These are phyloP conservation scores for Lepeophtheirus salmonis DNA, from an alignment of 1,140 invertebrate species.

Conservation along the genomic window DNA sequence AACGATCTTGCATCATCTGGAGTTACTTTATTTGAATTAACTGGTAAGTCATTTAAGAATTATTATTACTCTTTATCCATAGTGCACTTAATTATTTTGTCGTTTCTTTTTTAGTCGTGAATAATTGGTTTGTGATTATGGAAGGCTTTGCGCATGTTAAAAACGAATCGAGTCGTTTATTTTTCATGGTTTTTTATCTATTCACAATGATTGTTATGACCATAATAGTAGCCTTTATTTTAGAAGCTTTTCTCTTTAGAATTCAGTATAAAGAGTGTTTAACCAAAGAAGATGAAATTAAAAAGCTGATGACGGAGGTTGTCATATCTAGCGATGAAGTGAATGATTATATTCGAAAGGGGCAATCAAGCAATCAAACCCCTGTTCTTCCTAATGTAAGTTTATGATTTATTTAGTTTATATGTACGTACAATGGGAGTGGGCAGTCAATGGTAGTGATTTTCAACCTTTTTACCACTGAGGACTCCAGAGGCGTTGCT, in stretches of 20 bases:
- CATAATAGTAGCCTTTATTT: slow-evolving; percentile 69
- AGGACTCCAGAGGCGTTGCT: too few relatives aligned
- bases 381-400: too few relatives aligned
- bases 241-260: slow-evolving; percentile 71
- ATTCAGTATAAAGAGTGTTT: slow-evolving; percentile 68
- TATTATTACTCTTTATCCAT: background rate
- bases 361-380: too few relatives aligned
- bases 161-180: slow-evolving; percentile 45
- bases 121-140: slow-evolving; percentile 60
- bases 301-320: too few relatives aligned
- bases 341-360: too few relatives aligned
- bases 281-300: slow-evolving; percentile 52
- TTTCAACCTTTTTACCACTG: too few relatives aligned
- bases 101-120: slow-evolving; percentile 21
- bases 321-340: too few relatives aligned
- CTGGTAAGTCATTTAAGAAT: slow-evolving; percentile 34
- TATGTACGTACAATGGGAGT: too few relatives aligned
- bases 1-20: slow-evolving; percentile 31
- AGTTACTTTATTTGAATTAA: slow-evolving; percentile 73
- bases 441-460: too few relatives aligned
- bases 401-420: too few relatives aligned
- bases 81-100: slow-evolving; percentile 10
- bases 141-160: slow-evolving; percentile 55
- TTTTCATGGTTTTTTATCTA: slow-evolving; percentile 76
- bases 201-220: slow-evolving; percentile 78